Evolutionary conservation across 92 coral and sea anemone genomes (phyloP), one percentile per base, ranked within the genome.

Genomic region (Chrysogorgia sp.): DNA sequence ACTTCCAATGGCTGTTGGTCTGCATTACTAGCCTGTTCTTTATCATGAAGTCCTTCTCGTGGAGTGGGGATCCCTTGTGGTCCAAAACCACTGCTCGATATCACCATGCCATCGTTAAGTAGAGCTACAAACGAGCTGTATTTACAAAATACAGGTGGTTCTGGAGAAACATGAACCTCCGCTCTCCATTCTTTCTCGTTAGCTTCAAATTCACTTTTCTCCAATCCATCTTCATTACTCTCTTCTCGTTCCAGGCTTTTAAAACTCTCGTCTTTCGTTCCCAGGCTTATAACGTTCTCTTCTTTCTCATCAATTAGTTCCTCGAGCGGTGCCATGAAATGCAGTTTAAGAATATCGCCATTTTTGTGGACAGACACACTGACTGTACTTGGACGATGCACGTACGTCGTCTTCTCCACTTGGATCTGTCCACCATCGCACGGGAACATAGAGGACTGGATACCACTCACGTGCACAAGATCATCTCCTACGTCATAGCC

Each of bases 401-500:
- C 91, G 75, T 82, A 93, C 48, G 86, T 67, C 32, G 77, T 82
- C 84, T 80, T 93, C 74, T 87, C 88, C 14, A 94, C 85, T 21
- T 90, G 87, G 52, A 91, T 94, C 68, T 91, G 96, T 15, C 97
- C 98, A 30, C 97, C 98, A 52, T 93, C 96, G 37, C 86, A 75
- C 13, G 98, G 98, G 81, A 94, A 94, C 90, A 94, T 67, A 32
- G 98, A 87, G 7, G 91, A 60, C 55, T 83, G 86, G 85, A 91
- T 88, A 75, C 98, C 98, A 65, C 91, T 89, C 58, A 86, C 97
- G 56, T 94, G 97, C 29, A 94, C 82, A 63, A 94, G 79, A 75
- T 83, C 92, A 70, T 94, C 98, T 10, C 98, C 98, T 30, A 90
- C 92, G 75, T 94, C 97, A 74, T 94, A 94, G 67, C 98, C 98